Conservation (phyloP, 1,140 invertebrate genomes). For the Zaprionus taronus region DNA sequence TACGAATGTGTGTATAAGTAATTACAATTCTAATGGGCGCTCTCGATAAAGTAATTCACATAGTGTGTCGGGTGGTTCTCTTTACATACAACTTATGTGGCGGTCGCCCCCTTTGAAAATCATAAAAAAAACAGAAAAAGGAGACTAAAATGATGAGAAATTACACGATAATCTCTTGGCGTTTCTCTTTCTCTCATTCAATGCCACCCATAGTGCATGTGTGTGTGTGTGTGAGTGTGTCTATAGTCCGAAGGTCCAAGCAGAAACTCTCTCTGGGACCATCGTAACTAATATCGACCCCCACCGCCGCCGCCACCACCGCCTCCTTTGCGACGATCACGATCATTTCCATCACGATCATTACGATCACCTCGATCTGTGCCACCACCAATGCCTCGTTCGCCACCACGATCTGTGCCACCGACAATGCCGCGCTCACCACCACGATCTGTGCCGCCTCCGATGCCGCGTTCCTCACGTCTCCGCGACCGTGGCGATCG, state of each 20-base stretch:
- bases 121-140: constrained; percentile 56
- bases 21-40: constrained; percentile 79
- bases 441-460: constrained; percentile 52
- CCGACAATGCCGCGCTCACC: constrained; percentile 48
- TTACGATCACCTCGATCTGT: constrained; percentile 43
- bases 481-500: constrained; percentile 85
- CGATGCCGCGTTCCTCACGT: constrained; percentile 49
- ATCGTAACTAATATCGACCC: constrained; percentile 53
- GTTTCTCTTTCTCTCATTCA: constrained; percentile 47
- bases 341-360: constrained; percentile 47
- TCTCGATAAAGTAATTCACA: constrained; percentile 71
- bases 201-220: constrained; percentile 17
- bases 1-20: constrained; percentile 80
- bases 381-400: constrained; percentile 51
- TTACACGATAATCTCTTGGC: constrained; percentile 50
- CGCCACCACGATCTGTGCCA: constrained; percentile 47
- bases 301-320: constrained; percentile 36
- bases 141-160: constrained; percentile 55
- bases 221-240: neutral
- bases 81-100: constrained; percentile 61
- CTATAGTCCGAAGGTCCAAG: constrained; percentile 31
- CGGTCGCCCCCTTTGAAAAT: constrained; percentile 32
- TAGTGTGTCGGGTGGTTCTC: constrained; percentile 55
- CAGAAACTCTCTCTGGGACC: constrained; percentile 11
- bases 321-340: constrained; percentile 49